Evolutionary conservation across 1,140 invertebrate species (phyloP).

Genomic region (Probaryconus sp.): DNA sequence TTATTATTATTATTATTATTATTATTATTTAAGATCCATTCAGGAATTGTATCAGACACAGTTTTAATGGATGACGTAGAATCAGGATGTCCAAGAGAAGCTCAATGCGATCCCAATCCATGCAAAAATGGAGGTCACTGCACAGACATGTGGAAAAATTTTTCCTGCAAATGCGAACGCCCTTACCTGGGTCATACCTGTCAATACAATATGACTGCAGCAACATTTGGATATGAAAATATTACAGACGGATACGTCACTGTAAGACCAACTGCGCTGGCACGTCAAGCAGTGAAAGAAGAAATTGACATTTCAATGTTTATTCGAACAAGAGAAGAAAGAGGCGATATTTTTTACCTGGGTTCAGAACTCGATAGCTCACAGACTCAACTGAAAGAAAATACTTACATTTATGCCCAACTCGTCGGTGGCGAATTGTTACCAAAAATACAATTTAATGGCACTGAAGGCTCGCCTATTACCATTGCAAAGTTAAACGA

Average conservation of each 20-base stretch:
- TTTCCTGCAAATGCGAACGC: conserved; percentile 89
- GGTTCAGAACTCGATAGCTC: conserved; percentile 82
- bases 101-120: conserved; percentile 91
- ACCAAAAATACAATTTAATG: conserved; percentile 88
- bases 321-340: conserved; percentile 88
- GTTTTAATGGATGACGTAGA: conserved; percentile 80
- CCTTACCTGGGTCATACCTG: conserved; percentile 93
- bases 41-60: conserved; percentile 64
- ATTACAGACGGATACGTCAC: conserved; percentile 85
- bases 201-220: conserved; percentile 92
- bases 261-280: conserved; percentile 83
- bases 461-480: conserved; percentile 89
- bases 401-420: conserved; percentile 87
- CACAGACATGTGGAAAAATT: conserved; percentile 93
- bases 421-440: conserved; percentile 87
- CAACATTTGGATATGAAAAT: conserved; percentile 93
- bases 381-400: conserved; percentile 76
- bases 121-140: conserved; percentile 92
- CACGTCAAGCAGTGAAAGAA: conserved; percentile 84
- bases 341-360: conserved; percentile 93
- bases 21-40: conserved; percentile 69
- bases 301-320: conserved; percentile 96
- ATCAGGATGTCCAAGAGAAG: conserved; percentile 85
- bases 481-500: conserved; percentile 90
- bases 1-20: conserved; percentile 3